Conservation (phyloP, 2,797 vertebrate genomes). For the Bradypodion ventrale region DNA sequence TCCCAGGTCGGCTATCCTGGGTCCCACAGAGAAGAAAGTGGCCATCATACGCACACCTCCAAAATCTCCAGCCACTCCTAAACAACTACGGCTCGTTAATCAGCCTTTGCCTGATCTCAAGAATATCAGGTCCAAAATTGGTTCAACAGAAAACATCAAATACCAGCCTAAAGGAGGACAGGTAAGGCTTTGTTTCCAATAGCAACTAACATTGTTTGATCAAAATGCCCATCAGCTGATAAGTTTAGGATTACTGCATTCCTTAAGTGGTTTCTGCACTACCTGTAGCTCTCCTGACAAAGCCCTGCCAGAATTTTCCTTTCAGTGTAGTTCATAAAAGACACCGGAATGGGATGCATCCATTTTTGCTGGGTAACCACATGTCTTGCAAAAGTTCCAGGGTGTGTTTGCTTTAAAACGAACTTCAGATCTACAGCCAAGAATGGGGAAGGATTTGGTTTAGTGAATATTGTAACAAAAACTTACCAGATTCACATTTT, state of each 20-base stretch:
- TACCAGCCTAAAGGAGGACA: constrained; percentile 95
- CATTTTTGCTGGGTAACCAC: not conserved
- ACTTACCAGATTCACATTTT: not conserved
- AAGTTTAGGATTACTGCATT: no score
- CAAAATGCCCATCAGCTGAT: not conserved
- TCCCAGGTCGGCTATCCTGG: constrained; percentile 89
- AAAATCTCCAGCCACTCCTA: constrained; percentile 89
- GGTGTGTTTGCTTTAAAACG: not conserved
- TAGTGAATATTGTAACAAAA: not conserved
- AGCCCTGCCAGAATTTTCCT: not conserved
- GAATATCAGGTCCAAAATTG: constrained; percentile 94
- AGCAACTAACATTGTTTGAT: not conserved
- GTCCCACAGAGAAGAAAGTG: constrained; percentile 93
- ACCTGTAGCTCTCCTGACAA: not conserved
- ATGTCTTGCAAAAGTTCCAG: not conserved
- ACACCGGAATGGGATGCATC: not conserved
- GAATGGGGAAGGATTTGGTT: not conserved
- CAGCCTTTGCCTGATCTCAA: constrained; percentile 93
- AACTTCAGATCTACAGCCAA: not conserved
- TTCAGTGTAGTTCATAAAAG: not conserved
- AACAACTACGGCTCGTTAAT: constrained; percentile 91
- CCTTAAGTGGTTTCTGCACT: no score
- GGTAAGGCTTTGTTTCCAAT: constrained; percentile 78
- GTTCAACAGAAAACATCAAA: constrained; percentile 90
- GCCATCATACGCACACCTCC: constrained; percentile 94